Evolutionary conservation across 1,140 invertebrate genomes (phyloP), one percentile per base, ranked within the genome.

Genomic region (Delia radicum): DNA sequence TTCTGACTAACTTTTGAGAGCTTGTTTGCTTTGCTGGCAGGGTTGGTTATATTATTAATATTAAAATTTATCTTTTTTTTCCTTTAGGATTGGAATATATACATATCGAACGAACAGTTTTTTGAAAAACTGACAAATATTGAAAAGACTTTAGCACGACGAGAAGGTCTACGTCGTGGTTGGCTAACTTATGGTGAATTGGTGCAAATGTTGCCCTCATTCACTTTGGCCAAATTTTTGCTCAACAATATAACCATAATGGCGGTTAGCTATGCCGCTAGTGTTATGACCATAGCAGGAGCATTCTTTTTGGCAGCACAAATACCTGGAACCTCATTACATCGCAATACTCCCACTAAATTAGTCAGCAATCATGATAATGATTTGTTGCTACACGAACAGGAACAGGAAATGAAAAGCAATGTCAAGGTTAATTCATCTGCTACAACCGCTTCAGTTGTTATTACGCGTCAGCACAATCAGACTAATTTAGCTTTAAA

Each of bases 181-280:
- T 96, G 93, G 92, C 93, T 95, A 80, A 94, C 95, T 0, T 98
- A 97, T 81, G 90, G 92, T 2, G 96, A 97, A 87, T 83, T 97
- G 26, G 86, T 89, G 76, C 90, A 89, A 74, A 82, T 95, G 29
- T 81, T 91, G 75, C 88, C 91, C 61, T 87, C 86, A 46, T 82
- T 89, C 76, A 80, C 87, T 24, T 78, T 93, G 26, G 87, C 89
- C 55, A 89, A 89, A 75, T 89, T 89, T 74, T 79, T 92, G 42
- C 79, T 90, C 18, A 89, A 89, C 74, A 90, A 94, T 33, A 89
- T 92, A 61, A 87, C 90, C 3, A 90, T 94, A 27, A 89, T 93
- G 76, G 85, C 92, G 0, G 87, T 91, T 4, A 91, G 92, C 42
- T 96, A 95, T 86, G 87, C 92, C 1, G 91, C 92, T 12, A 91